Conservation (phyloP, 2,888 invertebrate species). For the Campoplex nolae region DNA sequence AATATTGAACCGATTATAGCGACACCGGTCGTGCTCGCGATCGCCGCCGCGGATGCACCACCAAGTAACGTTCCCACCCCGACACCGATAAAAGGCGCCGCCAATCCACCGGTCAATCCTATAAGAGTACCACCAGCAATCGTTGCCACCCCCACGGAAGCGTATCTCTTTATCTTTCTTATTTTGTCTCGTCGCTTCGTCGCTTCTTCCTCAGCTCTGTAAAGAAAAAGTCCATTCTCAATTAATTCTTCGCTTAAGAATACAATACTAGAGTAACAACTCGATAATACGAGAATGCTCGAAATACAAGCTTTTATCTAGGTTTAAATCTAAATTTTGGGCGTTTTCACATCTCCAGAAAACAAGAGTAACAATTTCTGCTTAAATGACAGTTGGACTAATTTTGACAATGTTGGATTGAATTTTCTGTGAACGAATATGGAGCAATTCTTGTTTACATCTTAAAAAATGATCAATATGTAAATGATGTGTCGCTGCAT, state of each 20-base stretch:
- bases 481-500: too few relatives aligned
- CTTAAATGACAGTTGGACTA: too few relatives aligned
- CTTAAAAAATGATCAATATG: too few relatives aligned
- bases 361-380: neutral
- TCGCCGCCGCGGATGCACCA: slow-evolving; percentile 84
- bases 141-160: slow-evolving; percentile 88
- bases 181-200: slow-evolving; percentile 84
- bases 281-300: too few relatives aligned
- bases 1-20: slow-evolving; percentile 87
- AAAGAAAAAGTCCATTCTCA: slow-evolving; percentile 38
- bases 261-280: too few relatives aligned
- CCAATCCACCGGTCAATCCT: slow-evolving; percentile 89
- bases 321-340: neutral
- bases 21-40: slow-evolving; percentile 86
- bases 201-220: slow-evolving; percentile 85
- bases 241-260: neutral
- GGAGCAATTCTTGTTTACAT: too few relatives aligned
- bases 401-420: too few relatives aligned
- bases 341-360: neutral
- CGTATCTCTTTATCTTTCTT: slow-evolving; percentile 87
- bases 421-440: too few relatives aligned
- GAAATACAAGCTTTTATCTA: neutral
- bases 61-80: slow-evolving; percentile 86
- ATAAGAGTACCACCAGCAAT: slow-evolving; percentile 88
- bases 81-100: slow-evolving; percentile 87